Base-by-base conservation (phyloP, 2,797 vertebrate species). In the Sebastes cheni region DNA sequence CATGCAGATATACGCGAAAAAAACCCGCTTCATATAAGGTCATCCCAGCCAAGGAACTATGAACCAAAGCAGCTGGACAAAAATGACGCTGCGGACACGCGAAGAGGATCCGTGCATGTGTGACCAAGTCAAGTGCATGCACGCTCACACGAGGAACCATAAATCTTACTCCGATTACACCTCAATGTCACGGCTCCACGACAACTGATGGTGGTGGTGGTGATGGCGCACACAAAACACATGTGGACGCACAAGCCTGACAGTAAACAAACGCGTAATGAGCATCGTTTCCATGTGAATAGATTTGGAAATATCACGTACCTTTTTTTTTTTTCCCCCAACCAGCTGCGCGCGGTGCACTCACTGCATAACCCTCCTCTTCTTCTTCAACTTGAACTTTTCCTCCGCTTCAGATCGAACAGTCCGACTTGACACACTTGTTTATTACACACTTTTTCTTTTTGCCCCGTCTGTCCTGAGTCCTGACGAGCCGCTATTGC, bases 311-410 rank as follows among this genome's bases (percentile, higher is more conserved):
- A 86, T 22, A 79, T 27, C 71, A 91, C 93, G 70, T 93, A 95
- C 94, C 94, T 94, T 91, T 78, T 81, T 14, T 16, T 34, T 39
- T 39, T 14, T 39, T 20, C 3, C 0, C 7, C 77, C 69, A 84
- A 81, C 85, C 60, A 74, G 75, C 72, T 58, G 54, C 70, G 70
- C 20, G 20, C 50, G 50, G 50, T 18, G 46, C 18, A n/a, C 88
- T 92, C 88, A 89, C 87, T 74, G 92, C 90, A 88, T 93, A 79
- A 83, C 14, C 93, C 90, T 42, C 39, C 39, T 42, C 89, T 91
- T 89, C 86, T 87, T 71, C 83, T 83, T 74, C 91, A 85, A 89
- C 85, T 91, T 81, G 52, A 93, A 93, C 92, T 94, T 95, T 92
- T 88, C 76, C 75, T 82, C 72, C 76, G 75, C 77, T 89, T 83